Base-by-base conservation (phyloP, 2,113 vertebrate genomes). In the Pomatostomus ruficeps region DNA sequence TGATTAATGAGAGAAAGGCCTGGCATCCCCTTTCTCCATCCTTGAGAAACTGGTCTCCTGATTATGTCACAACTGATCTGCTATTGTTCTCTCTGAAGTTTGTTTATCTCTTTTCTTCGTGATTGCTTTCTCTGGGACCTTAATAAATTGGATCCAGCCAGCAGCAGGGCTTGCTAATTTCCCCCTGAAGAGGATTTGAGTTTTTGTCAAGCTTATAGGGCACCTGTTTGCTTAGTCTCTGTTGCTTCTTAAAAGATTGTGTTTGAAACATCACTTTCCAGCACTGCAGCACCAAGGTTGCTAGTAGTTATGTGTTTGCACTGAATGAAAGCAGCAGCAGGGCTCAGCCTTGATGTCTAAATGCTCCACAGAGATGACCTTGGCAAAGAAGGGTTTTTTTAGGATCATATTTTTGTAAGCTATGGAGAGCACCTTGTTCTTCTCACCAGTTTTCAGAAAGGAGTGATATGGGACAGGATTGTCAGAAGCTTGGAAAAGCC, bases 81-180 rank as follows among this genome's bases (percentile, higher is more conserved):
- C 83, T 45, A 72, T 96, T 95, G 87, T 92, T 96, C 82, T 75
- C 72, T 91, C 92, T 73, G 87, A 71, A 88, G 89, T 96, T 95
- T 95, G 92, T 95, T 96, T 95, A 94, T 97, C 89, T 91, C 88
- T 87, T 95, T 92, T 96, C 73, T 89, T 91, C 93, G 72, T 74
- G 92, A 94, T 63, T 89, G 86, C 62, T 82, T 88, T 66, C 88
- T 93, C 83, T 55, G 52, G 76, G 87, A 85, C 85, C 78, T 90
- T 91, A 96, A 95, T 91, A 97, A 96, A 95, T 91, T 81, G 62
- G 54, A 93, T 88, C 51, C 72, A 88, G 76, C 33, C 49, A 94
- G 63, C 66, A 86, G 62, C 57, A 85, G 65, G 42, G 65, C 72
- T 91, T 67, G 70, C 62, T 93, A 92, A 94, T 92, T 95, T 91